Evolutionary conservation across 2,888 invertebrate genomes (phyloP), one percentile per base, ranked within the genome.

Genomic region (Chymomyza procnemis): DNA sequence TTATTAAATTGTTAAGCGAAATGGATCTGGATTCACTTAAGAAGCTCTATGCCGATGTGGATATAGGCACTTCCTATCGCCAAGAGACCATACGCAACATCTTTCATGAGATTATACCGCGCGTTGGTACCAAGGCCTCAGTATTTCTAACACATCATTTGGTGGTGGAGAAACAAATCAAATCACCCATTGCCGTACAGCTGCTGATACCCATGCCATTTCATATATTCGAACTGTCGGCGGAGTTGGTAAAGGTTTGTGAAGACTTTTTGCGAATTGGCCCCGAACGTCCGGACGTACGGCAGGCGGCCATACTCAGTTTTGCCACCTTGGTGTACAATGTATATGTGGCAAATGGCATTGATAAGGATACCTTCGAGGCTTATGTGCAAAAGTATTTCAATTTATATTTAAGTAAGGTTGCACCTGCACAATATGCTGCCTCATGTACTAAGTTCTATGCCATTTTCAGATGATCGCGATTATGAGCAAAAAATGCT

Each of bases 41-140:
- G 54, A 91, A 91, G 30, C 88, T 94, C 0, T 93, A 93, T 76
- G 91, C 92, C 4, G 93, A 93, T 72, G 90, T 94, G 22, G 93
- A 93, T 1, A 90, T 94, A 0, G 95, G 95, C 0, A 95, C 95
- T 3, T 95, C 95, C 75, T 95, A 95, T 80, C 93, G 94, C 30
- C 92, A 95, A 88, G 95, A 95, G 88, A 95, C 95, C 0, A 93
- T 94, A 22, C 92, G 94, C 56, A 95, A 95, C 82, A 94, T 95
- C 80, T 95, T 95, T 84, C 90, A 95, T 75, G 95, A 95, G 87
- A 93, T 94, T 0, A 91, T 95, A 41, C 95, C 95, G 0, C 93
- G 95, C 79, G 93, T 94, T 26, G 93, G 95, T 52, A 94, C 94
- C 6, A 93, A 93, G 34, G 93, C 93, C 0, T 93, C 94, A 2